phyloP scores from a whole-genome alignment of 2,888 invertebrate genomes.

The Dynastes maya region DNA sequence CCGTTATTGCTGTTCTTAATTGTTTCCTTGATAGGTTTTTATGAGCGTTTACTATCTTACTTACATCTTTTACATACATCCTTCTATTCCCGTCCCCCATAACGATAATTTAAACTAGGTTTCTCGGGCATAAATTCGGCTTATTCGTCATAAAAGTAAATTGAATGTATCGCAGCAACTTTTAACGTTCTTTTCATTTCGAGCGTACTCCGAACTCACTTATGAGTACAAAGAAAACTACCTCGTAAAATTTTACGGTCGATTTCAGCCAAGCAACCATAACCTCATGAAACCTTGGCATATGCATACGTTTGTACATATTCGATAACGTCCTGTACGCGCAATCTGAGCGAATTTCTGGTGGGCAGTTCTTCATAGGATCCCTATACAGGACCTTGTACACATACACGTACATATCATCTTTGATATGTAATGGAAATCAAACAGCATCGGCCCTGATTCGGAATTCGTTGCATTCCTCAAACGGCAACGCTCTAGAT shows the following conservation, averaged over 20 bases:
- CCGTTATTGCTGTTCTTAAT: not conserved
- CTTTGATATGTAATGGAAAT: not conserved
- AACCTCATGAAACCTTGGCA: conserved; percentile 15
- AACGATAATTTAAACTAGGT: conserved; percentile 11
- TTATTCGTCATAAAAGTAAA: conserved; percentile 39
- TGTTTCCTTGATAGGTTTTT: not conserved
- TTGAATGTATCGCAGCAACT: conserved; percentile 39
- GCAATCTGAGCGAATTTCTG: not conserved
- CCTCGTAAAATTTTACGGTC: conserved; percentile 41
- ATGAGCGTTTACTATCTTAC: not conserved
- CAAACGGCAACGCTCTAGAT: not conserved
- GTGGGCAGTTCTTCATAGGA: not conserved
- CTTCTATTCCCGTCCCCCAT: not conserved
- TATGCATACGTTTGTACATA: conserved; percentile 17
- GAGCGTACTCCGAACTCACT: conserved; percentile 22
- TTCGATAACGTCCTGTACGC: not conserved
- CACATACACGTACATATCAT: not conserved
- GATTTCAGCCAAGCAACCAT: conserved; percentile 19
- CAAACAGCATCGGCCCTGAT: not conserved
- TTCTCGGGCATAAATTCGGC: conserved; percentile 30
- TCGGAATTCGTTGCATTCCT: conserved; percentile 6
- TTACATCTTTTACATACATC: too few species aligned
- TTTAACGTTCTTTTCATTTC: conserved; percentile 27
- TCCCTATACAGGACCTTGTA: not conserved
- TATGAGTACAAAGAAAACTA: conserved; percentile 35